A percentile compares a stretch with the other conserved stretches of the same genome.
phyloP scores from a whole-genome alignment of 2,888 invertebrate species.

The Synergus gifuensis region DNA sequence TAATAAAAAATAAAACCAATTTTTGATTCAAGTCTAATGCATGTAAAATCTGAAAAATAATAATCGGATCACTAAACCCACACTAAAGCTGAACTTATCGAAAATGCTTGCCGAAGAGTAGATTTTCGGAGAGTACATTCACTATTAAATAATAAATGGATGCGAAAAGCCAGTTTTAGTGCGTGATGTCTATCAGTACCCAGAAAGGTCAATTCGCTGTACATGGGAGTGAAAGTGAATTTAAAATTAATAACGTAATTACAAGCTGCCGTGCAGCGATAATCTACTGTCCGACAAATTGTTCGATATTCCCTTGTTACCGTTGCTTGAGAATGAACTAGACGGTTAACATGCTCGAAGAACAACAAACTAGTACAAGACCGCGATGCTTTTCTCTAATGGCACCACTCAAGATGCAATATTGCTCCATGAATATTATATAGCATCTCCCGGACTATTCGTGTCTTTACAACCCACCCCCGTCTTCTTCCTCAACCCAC shows the following conservation, averaged over 20 bases:
- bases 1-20: too few species aligned
- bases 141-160: conserved; percentile 24
- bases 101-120: neutral
- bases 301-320: conserved; percentile 23
- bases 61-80: neutral
- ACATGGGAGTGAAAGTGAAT: conserved; percentile 23
- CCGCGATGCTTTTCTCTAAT: conserved; percentile 67
- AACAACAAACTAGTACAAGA: conserved; percentile 65
- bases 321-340: conserved; percentile 43
- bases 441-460: conserved; percentile 60
- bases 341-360: conserved; percentile 56
- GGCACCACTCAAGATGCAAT: conserved; percentile 75
- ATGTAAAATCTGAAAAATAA: neutral
- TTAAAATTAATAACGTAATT: conserved; percentile 34
- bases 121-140: neutral
- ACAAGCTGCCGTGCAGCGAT: conserved; percentile 14
- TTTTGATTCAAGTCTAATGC: too few species aligned
- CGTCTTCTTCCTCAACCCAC: conserved; percentile 37
- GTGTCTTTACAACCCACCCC: conserved; percentile 54
- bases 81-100: conserved; percentile 7
- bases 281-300: conserved; percentile 29
- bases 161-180: conserved; percentile 10
- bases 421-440: conserved; percentile 74
- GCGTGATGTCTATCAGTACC: neutral
- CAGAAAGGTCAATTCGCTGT: conserved; percentile 9